A percentile compares a stretch with the other conserved stretches of the same genome.
Evolutionary conservation across 2,797 vertebrate species (phyloP).

Genomic region (Phalanger gymnotis): DNA sequence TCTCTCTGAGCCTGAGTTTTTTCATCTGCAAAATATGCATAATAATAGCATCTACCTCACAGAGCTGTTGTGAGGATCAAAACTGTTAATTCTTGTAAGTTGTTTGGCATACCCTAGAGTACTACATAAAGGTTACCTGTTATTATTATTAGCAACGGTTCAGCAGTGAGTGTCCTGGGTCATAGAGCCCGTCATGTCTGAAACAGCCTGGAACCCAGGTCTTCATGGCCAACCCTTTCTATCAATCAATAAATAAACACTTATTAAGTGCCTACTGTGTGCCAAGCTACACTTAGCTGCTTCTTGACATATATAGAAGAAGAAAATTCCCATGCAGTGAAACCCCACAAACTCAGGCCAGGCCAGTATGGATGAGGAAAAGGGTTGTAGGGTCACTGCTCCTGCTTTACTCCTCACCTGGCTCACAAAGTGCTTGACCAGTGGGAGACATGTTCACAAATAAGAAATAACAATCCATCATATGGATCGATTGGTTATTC

Average conservation of each 20-base stretch:
- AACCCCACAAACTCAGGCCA: not conserved
- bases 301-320: not conserved
- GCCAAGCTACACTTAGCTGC: not conserved
- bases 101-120: not conserved
- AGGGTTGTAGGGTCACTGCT: not conserved
- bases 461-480: not conserved
- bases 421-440: not conserved
- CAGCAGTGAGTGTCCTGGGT: not conserved
- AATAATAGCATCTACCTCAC: not conserved
- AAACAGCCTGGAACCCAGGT: not conserved
- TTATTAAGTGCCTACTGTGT: not conserved
- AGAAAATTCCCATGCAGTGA: not conserved
- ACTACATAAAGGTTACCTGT: not conserved
- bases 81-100: not conserved
- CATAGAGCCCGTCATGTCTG: not conserved
- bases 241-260: not conserved
- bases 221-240: not conserved
- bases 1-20: not conserved
- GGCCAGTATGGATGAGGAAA: not conserved
- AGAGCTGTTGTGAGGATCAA: not conserved
- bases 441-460: not conserved
- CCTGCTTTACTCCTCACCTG: not conserved
- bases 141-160: not conserved
- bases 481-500: not conserved
- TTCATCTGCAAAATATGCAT: not conserved